A percentile compares a stretch with the other conserved stretches of the same genome.
phyloP scores from a whole-genome alignment of 2,113 vertebrate species.

The Xenopus tropicalis region DNA sequence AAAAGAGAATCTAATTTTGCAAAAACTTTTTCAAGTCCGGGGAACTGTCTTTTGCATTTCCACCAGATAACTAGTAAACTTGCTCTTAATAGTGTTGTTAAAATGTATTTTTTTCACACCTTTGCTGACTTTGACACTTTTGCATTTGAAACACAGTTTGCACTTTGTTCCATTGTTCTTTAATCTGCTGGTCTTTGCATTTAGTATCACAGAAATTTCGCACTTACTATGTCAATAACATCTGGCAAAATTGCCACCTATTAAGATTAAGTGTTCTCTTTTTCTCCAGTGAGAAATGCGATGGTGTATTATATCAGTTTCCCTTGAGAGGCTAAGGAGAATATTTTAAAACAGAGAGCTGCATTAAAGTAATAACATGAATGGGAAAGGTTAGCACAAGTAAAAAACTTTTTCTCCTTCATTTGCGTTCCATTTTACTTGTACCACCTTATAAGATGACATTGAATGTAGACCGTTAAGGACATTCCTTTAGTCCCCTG shows the following conservation, averaged over 20 bases:
- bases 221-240: constrained; percentile 99
- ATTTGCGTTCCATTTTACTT: constrained; percentile 9
- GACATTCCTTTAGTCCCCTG: not conserved
- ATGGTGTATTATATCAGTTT: constrained; percentile 81
- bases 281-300: constrained; percentile 78
- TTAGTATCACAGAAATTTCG: constrained; percentile 89
- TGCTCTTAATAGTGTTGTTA: constrained; percentile 64
- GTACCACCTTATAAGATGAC: not conserved
- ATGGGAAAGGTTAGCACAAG: constrained; percentile 76
- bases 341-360: constrained; percentile 81
- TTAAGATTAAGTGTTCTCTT: constrained; percentile 96
- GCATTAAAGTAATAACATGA: constrained; percentile 79
- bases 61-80: constrained; percentile 73
- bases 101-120: constrained; percentile 73
- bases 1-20: too few species aligned
- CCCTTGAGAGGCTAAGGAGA: constrained; percentile 80
- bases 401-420: constrained; percentile 57
- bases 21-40: constrained; percentile 35
- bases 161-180: constrained; percentile 87
- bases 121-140: constrained; percentile 74
- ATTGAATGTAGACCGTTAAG: constrained; percentile 17
- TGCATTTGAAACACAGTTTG: constrained; percentile 76
- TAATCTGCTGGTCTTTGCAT: constrained; percentile 95
- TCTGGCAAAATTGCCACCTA: constrained; percentile 98
- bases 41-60: constrained; percentile 65